These are phyloP conservation scores for Protobothrops flavoviridis DNA, from an alignment of 2,113 vertebrate genomes.

Conservation along the genomic window DNA sequence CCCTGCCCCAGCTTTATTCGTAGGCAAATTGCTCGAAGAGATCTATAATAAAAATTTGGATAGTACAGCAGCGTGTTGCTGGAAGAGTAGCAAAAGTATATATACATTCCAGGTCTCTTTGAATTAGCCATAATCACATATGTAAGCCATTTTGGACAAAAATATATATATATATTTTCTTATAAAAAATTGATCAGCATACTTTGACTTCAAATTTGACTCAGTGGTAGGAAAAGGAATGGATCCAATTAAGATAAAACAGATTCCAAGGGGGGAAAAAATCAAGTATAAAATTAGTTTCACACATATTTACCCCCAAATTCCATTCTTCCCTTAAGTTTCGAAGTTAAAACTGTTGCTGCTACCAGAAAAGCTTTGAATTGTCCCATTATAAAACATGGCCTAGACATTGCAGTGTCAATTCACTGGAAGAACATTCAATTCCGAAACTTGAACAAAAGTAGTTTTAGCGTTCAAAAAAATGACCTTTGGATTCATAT, in stretches of 20 bases:
- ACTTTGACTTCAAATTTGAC: conserved; percentile 74
- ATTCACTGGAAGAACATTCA: conserved; percentile 61
- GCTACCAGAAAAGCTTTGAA: conserved; percentile 62
- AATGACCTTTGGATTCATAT: conserved; percentile 73
- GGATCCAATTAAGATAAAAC: conserved; percentile 73
- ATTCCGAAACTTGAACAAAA: conserved; percentile 61
- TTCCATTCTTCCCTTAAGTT: conserved; percentile 62
- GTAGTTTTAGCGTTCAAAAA: conserved; percentile 69
- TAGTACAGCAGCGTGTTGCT: conserved; percentile 65
- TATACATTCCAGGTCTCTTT: conserved; percentile 78
- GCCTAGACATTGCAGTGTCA: conserved; percentile 55
- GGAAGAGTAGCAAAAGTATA: conserved; percentile 80
- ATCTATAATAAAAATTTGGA: conserved; percentile 72
- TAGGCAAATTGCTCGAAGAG: conserved; percentile 62
- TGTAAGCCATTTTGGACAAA: conserved; percentile 78
- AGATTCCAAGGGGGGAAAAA: conserved; percentile 64
- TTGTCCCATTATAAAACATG: conserved; percentile 55
- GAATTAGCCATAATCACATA: conserved; percentile 80
- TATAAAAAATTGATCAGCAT: conserved; percentile 81
- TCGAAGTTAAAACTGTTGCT: conserved; percentile 66
- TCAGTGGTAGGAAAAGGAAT: conserved; percentile 76
- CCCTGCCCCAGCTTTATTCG: conserved; percentile 37
- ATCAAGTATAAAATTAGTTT: conserved; percentile 79
- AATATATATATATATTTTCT: conserved; percentile 83
- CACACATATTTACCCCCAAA: conserved; percentile 64